Evolutionary conservation across 2,113 vertebrate species (phyloP), one percentile per base, ranked within the genome.

Genomic region (Diadophis punctatus): DNA sequence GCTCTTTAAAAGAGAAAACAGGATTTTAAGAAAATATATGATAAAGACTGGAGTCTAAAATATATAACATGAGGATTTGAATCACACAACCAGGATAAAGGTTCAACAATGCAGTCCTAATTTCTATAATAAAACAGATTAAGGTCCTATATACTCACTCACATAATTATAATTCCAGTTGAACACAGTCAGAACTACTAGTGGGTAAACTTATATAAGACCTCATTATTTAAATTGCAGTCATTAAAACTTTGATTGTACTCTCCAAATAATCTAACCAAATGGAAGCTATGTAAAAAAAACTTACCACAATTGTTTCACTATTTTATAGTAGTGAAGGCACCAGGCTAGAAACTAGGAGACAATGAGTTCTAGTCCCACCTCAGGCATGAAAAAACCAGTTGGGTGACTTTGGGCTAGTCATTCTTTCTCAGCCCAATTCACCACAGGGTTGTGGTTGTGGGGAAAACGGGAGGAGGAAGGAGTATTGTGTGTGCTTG

Each of bases 201-300:
- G 8, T 22, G 74, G 18, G 34, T 3, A 43, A 43, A 8, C 3
- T 22, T 43, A 43, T 22, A 80, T 80, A 80, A 2, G 74, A 12
- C 18, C 34, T 22, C 34, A 80, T 39, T 39, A 39, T 80, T 80
- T 80, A 80, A 80, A 43, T 8, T 43, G 34, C 34, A 80, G 34
- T 43, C 34, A 80, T 9, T 43, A 22, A 80, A 10, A 43, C 22
- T 20, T 18, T 11, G 3, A 93, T 49, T 89, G 58, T 53, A 84
- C 86, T 14, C 14, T 6, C 68, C n/a, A 25, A 49, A 43, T 46
- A 80, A 58, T 63, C 48, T 93, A 16, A 95, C 16, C 20, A 52
- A 48, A n/a, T 0, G 0, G 0, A 0, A 0, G 0, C 25, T 58
- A 2, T 86, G n/a, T 23, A 80, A 0, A 0, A 0, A 8, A 1